phyloP scores from a whole-genome alignment of 1,140 invertebrate species.

The Drosophila biarmipes region DNA sequence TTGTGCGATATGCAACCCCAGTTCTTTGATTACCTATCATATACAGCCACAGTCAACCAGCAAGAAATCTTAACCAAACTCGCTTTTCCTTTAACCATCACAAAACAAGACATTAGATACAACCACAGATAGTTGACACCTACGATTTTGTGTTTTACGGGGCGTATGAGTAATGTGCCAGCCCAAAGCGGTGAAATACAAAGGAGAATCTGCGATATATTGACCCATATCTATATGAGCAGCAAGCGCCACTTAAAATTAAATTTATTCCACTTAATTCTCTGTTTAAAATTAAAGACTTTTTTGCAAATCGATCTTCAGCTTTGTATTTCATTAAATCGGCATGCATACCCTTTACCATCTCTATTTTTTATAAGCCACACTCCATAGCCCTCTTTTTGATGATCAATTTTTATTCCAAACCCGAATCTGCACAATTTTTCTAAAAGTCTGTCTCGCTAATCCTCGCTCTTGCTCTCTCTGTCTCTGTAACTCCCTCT shows the following conservation, averaged over 20 bases:
- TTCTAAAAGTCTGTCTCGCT: conserved; percentile 53
- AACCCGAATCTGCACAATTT: conserved; percentile 58
- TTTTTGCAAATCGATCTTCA: conserved; percentile 8
- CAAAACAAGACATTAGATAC: conserved; percentile 10
- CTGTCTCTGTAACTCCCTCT: conserved; percentile 62
- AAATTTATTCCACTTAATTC: not conserved
- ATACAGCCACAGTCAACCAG: conserved; percentile 50
- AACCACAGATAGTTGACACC: conserved; percentile 17
- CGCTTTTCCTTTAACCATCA: conserved; percentile 39
- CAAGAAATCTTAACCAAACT: conserved; percentile 25
- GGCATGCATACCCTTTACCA: conserved; percentile 24
- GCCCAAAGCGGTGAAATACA: conserved; percentile 20
- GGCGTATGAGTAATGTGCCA: conserved; percentile 28
- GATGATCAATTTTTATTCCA: conserved; percentile 27
- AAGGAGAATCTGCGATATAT: conserved; percentile 5
- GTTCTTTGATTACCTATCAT: conserved; percentile 52
- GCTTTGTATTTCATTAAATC: conserved; percentile 43
- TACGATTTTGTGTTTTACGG: conserved; percentile 30
- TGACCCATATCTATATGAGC: not conserved
- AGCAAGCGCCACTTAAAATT: conserved; percentile 2
- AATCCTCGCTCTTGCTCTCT: conserved; percentile 48
- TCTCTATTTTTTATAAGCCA: conserved; percentile 12
- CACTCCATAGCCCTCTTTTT: conserved; percentile 21
- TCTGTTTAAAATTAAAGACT: not conserved
- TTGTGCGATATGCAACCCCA: conserved; percentile 77